These are phyloP conservation scores for Silurus lanzhouensis DNA, from an alignment of 2,797 vertebrate genomes.

Conservation along the genomic window DNA sequence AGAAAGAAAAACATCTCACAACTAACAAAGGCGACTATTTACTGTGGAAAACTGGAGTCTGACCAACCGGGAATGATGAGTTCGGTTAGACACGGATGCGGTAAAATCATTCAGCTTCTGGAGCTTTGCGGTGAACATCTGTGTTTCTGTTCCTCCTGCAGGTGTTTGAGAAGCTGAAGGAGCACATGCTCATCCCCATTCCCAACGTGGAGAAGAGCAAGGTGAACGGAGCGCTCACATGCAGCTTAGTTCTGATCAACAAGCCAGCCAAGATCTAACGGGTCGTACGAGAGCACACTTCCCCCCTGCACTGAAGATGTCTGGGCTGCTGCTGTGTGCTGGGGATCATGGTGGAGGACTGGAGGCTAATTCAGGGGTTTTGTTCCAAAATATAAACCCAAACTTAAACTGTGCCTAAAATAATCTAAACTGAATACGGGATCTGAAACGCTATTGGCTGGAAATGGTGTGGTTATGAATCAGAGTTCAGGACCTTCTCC, in stretches of 20 bases:
- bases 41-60: not conserved
- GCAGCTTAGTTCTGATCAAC: conserved; percentile 89
- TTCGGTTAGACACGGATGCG: not conserved
- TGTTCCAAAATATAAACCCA: not conserved
- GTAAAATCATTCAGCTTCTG: not conserved
- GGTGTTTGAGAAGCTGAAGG: conserved; percentile 96
- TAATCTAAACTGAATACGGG: not conserved
- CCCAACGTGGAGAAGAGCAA: conserved; percentile 83
- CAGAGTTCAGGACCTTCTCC: not conserved
- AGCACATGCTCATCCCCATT: conserved; percentile 91
- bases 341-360: not conserved
- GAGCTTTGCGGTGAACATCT: not conserved
- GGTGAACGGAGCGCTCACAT: conserved; percentile 90
- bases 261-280: conserved; percentile 78
- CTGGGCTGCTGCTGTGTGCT: not conserved
- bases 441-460: not conserved
- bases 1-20: too few relatives aligned
- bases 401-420: not conserved
- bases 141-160: conserved; percentile 58
- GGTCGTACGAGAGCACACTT: not conserved
- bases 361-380: not conserved
- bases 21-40: not conserved
- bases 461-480: not conserved
- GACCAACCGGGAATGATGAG: not conserved
- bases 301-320: not conserved